Percentiles rank a stretch among this genome's conserved stretches.
Evolutionary conservation across 1,140 invertebrate genomes (phyloP).

Genomic region (Polypedilum pembai): DNA sequence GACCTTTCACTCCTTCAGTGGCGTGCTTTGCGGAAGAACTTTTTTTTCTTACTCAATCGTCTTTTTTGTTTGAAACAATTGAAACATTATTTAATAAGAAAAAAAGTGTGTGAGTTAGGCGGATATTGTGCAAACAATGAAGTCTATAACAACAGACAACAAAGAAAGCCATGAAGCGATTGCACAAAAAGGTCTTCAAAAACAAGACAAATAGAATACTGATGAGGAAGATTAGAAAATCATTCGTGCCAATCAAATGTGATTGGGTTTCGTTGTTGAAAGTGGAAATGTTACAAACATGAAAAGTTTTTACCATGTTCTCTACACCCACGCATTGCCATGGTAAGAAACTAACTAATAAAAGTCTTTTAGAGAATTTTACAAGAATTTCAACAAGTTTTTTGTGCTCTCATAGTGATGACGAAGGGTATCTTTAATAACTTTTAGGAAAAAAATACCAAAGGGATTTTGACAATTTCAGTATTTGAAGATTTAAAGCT

Average conservation of each 20-base stretch:
- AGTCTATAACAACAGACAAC: no score
- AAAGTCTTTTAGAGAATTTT: neutral
- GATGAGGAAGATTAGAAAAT: conserved; percentile 6
- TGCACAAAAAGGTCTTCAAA: neutral
- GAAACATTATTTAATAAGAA: no score
- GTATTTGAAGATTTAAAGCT: no score
- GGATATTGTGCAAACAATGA: no score
- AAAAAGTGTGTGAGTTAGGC: no score
- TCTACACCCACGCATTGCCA: no score
- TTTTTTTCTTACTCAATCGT: neutral
- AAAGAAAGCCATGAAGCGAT: no score
- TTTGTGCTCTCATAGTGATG: neutral
- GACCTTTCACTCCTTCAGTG: neutral
- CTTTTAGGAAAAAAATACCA: no score
- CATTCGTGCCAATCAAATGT: conserved; percentile 4
- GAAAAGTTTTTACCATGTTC: neutral
- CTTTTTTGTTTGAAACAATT: no score
- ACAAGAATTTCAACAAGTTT: conserved; percentile 6
- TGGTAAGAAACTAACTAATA: neutral
- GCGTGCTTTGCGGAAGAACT: neutral
- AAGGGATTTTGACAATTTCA: no score
- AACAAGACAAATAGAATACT: neutral
- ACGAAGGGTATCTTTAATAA: neutral
- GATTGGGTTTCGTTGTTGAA: neutral
- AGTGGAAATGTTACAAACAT: neutral